Base-by-base conservation (phyloP, 64 coral and sea anemone species). In the Dendrophyllia cribrosa region DNA sequence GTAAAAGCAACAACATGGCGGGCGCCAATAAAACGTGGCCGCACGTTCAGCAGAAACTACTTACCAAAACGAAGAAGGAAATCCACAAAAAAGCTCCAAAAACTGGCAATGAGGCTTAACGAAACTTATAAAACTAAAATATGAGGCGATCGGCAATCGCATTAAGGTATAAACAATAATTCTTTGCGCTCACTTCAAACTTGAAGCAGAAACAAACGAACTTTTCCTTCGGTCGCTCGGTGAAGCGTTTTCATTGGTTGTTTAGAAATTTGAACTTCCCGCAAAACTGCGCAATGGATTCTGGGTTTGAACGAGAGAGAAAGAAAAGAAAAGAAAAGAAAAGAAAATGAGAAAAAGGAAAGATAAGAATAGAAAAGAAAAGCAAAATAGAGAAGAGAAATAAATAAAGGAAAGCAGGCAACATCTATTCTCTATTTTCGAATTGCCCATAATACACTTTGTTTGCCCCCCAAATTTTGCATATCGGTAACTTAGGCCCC, bases 221-320 rank as follows among this genome's bases (percentile, higher is more conserved):
- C 16, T 23, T 9, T 83, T 23, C 45, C 59, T 66, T 83, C 43
- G 46, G 47, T 75, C 14, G 72, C 13, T 50, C 0, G 4, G 7
- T 72, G 25, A 72, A 50, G 72, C 17, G 45, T 51, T 83, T 22
- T 83, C 43, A 83, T 83, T 83, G 80, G 80, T 48, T 83, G 60
- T 67, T 83, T 66, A 20, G 43, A 83, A 48, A 83, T 83, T 83
- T 83, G 61, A 83, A 83, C 80, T 83, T 83, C 80, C 80, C 80
- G 80, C 61, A 66, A 21, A 12, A 49, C 45, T n/a, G 80, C 60
- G 43, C 80, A 66, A 66, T 5, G 80, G 50, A 47, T n/a, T 66
- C 61, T 83, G 80, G 80, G 62, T 83, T 34, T 34, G 34, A 47
- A 75, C 61, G 4, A 64, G 2, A 13, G 61, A 2, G 13, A 7